These are phyloP conservation scores for Pavo muticus DNA, from an alignment of 2,113 vertebrate species.

Conservation along the genomic window DNA sequence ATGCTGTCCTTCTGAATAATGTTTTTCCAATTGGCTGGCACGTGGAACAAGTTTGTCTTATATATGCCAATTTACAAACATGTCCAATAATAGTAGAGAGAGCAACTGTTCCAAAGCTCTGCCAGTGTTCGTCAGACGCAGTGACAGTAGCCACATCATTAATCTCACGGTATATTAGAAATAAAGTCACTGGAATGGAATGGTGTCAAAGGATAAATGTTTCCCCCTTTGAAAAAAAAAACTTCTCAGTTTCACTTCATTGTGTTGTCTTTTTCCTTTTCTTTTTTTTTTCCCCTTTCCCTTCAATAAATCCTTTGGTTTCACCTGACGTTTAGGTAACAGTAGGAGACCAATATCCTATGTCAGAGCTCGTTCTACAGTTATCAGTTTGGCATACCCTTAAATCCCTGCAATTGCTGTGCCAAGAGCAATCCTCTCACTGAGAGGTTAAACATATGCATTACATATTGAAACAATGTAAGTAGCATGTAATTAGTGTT, in stretches of 20 bases:
- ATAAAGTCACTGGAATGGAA: constrained; percentile 72
- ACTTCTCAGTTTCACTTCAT: constrained; percentile 65
- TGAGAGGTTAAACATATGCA: constrained; percentile 70
- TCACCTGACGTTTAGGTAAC: constrained; percentile 70
- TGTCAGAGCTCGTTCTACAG: constrained; percentile 64
- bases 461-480: constrained; percentile 72
- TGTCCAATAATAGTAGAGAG: constrained; percentile 63
- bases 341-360: constrained; percentile 63
- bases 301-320: constrained; percentile 64
- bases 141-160: constrained; percentile 70
- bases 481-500: constrained; percentile 66
- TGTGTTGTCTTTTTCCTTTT: background rate
- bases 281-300: background rate
- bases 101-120: constrained; percentile 72
- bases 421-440: constrained; percentile 67
- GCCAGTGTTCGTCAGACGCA: constrained; percentile 66
- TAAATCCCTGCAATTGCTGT: constrained; percentile 47
- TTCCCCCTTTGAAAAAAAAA: constrained; percentile 47
- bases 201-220: constrained; percentile 71
- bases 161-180: constrained; percentile 71
- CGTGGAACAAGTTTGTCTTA: background rate
- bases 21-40: constrained; percentile 37
- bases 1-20: background rate
- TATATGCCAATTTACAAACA: constrained; percentile 60
- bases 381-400: constrained; percentile 67